phyloP scores from a whole-genome alignment of 2,113 vertebrate genomes.

The Pampusana beccarii region DNA sequence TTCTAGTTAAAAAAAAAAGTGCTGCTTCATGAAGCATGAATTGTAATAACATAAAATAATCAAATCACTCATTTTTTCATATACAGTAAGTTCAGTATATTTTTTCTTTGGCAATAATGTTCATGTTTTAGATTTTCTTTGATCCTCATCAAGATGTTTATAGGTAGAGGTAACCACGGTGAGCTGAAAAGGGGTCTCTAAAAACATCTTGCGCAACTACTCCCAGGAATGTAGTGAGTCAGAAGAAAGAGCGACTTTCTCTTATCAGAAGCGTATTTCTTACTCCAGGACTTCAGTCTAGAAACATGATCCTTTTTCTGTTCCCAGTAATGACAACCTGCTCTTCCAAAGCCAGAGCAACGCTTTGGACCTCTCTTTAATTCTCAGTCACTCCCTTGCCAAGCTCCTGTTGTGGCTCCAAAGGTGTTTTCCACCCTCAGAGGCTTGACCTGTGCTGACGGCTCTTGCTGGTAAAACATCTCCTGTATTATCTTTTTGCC shows the following conservation, averaged over 20 bases:
- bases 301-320: conserved; percentile 5
- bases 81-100: neutral
- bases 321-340: neutral
- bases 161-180: neutral
- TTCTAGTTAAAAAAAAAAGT: neutral
- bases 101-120: neutral
- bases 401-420: neutral
- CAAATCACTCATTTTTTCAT: neutral
- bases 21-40: neutral
- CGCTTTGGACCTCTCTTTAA: neutral
- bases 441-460: neutral
- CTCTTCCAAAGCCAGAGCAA: neutral
- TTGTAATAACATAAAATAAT: neutral
- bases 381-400: neutral
- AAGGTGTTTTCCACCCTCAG: neutral
- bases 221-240: conserved; percentile 57
- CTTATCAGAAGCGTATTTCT: conserved; percentile 37
- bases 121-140: neutral
- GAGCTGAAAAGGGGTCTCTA: neutral
- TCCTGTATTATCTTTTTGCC: neutral
- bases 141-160: neutral
- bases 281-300: conserved; percentile 18
- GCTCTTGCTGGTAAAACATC: neutral
- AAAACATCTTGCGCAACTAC: conserved; percentile 29
- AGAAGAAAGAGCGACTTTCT: neutral